Conservation (phyloP, 2,113 vertebrate species). For the Notothenia rossii region DNA sequence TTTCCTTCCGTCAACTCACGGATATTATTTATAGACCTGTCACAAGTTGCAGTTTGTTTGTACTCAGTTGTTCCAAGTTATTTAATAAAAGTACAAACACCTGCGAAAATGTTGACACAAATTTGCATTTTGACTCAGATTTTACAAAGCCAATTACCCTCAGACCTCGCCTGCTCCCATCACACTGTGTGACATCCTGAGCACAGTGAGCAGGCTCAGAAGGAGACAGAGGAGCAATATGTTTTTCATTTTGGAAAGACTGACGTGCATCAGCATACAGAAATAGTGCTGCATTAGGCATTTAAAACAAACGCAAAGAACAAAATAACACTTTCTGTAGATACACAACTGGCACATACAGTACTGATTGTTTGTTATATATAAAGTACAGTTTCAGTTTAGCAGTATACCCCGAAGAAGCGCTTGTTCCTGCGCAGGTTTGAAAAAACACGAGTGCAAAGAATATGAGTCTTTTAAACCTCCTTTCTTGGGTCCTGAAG, state of each 20-base stretch:
- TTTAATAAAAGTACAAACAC: constrained; percentile 61
- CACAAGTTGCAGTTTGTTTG: constrained; percentile 61
- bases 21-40: constrained; percentile 67
- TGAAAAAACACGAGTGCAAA: not conserved
- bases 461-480: not conserved
- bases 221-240: not conserved
- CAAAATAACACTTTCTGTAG: not conserved
- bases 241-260: constrained; percentile 39
- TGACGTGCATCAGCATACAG: constrained; percentile 9
- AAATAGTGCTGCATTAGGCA: constrained; percentile 1
- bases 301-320: not conserved
- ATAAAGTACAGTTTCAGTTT: not conserved
- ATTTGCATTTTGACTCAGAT: constrained; percentile 70
- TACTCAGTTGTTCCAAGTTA: constrained; percentile 49
- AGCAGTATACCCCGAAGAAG: not conserved
- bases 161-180: constrained; percentile 50
- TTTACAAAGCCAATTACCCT: constrained; percentile 70
- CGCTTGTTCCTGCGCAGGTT: no score
- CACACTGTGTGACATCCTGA: constrained; percentile 44
- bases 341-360: not conserved
- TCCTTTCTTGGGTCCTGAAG: no score
- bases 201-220: constrained; percentile 3
- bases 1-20: constrained; percentile 12
- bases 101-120: constrained; percentile 67
- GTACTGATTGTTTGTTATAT: not conserved